Evolutionary conservation across 1,140 invertebrate species (phyloP), one percentile per base, ranked within the genome.

Genomic region (Trigoniulus corallinus): DNA sequence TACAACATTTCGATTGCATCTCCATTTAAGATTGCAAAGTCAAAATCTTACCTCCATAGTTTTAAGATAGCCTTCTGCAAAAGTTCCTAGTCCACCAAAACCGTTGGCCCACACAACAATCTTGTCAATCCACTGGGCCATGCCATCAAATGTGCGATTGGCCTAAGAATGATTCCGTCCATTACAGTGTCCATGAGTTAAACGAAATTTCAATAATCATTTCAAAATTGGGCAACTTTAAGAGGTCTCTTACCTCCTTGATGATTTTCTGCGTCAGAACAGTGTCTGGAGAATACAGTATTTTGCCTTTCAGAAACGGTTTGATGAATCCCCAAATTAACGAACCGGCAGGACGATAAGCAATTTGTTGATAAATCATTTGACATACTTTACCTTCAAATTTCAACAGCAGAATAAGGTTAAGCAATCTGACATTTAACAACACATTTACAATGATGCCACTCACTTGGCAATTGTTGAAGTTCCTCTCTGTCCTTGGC

Each of bases 321-420:
- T 71, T 70, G 2, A 70, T 25, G 49, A 65, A 70, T 2, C 61
- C 55, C 69, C 67, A 70, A n/a, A 68, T 56, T 2, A 69, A 61
- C 3, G 62, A 54, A 10, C 68, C 68, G 2, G 53, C 57, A 23
- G 52, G 22, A 39, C 59, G 55, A 23, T 59, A 53, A 51, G 59
- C 58, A 21, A 69, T 61, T 3, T 58, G 54, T 47, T 59, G 42
- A 48, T 68, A 69, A 34, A 68, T 55, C 43, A 64, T 49, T 21
- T 58, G 55, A 52, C 67, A 70, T 39, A 68, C 66, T 1, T 61
- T 56, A 53, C 54, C 64, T 66, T 44, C 41, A 56, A 55, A 24
- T n/a, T n/a, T 7, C 29, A 15, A 7, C 7, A 15, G 15, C 15
- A 34, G 7, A 34, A 7, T 7, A 34, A 34, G 15, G 29, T 15